Evolutionary conservation across 2,888 invertebrate species (phyloP), one percentile per base, ranked within the genome.

Genomic region (Frankliniella fusca): DNA sequence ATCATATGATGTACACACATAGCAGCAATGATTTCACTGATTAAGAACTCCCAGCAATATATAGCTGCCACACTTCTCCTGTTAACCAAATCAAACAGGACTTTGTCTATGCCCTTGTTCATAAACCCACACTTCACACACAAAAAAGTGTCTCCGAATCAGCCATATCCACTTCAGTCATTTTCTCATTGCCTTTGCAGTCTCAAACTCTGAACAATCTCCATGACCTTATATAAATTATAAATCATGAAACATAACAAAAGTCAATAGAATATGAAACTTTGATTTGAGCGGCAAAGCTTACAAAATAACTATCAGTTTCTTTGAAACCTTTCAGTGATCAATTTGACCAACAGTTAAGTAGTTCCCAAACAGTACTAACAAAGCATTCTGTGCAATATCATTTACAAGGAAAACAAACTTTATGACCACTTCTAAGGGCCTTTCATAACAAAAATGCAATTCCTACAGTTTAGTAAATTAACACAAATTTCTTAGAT

Each of bases 211-310:
- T 38, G 38, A 3, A 38, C 38, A 38, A 38, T 38, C 38, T 38
- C 5, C 38, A 38, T 38, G 38, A 38, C 38, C 38, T 38, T 38
- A n/a, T n/a, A n/a, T n/a, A n/a, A n/a, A 70, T 27, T 27, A 76
- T 0, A 23, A 23, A 61, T 61, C 61, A 61, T 27, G 27, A 3
- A 76, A 27, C 9, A 10, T 23, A 27, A 54, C 70, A 27, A 20
- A 23, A 70, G 7, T 70, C 11, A 23, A 65, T 12, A 23, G 23
- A 5, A 9, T 0, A 27, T 27, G 27, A 76, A 76, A 76, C 27
- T 76, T 76, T 76, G 70, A 76, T 76, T 76, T 76, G 70, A 76
- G 70, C 70, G 27, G 12, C 23, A 76, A 76, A 76, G 12, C 70
- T 76, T 27, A 27, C 8, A 27, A 23, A 76, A 76, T 76, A 27